Evolutionary conservation across 2,113 vertebrate species (phyloP), one percentile per base, ranked within the genome.

Genomic region (Tricholaema leucomelas): DNA sequence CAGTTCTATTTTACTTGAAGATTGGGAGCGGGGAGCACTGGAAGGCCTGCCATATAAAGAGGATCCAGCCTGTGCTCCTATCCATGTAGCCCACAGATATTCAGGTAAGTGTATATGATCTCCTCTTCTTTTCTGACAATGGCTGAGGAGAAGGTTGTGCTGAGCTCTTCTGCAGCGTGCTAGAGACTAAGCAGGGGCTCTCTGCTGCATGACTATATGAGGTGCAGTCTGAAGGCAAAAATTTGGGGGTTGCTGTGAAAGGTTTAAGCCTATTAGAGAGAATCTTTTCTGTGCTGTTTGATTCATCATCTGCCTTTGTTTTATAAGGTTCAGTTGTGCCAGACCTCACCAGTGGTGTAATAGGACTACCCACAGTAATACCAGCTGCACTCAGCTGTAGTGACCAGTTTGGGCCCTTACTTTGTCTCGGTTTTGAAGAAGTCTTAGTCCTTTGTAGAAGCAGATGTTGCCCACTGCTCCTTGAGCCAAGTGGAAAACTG

Each of bases 1-100:
- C 92, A 92, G 38, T 15, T 83, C 60, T 92, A 64, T 86, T 74
- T 95, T 91, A 83, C 79, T 73, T 55, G 54, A 65, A 33, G 33
- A 16, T 16, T 86, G 74, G 52, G 77, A 87, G 28, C 7, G 9
- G 69, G 81, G 80, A 88, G 81, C 71, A 75, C 64, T 24, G 79
- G 84, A 58, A 92, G 60, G 74, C 75, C 94, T 90, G 67, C 59
- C 0, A 8, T 92, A 72, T 64, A 90, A 92, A 82, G 78, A 75
- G 72, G 77, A 67, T 50, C 15, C 58, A 63, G 84, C 0, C 61
- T 61, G 28, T 60, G 55, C 75, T 40, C 24, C 40, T 11, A 58
- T 30, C 61, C 74, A 23, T 10, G 27, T 33, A 78, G 59, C 66
- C 28, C 66, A 44, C 56, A 8, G 65, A 64, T 18, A 55, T 70